Evolutionary conservation across 2,113 vertebrate species (phyloP).

Genomic region (Isichthys henryi): DNA sequence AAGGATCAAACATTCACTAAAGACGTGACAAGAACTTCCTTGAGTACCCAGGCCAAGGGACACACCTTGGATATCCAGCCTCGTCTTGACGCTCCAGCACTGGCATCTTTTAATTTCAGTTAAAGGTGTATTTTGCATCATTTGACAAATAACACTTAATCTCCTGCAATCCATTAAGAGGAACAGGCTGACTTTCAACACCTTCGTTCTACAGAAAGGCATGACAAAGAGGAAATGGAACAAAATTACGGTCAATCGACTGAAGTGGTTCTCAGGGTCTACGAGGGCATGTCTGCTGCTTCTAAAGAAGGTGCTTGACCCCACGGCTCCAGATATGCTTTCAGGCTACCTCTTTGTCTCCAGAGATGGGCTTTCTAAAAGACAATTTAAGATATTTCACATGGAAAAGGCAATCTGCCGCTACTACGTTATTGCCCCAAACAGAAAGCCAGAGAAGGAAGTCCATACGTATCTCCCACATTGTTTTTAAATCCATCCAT

Average conservation of each 20-base stretch:
- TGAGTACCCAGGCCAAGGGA: too few species aligned
- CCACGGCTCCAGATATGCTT: not conserved
- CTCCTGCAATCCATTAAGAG: constrained; percentile 6
- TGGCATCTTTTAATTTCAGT: not conserved
- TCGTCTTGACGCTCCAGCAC: not conserved
- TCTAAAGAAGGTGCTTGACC: not conserved
- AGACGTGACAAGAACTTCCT: too few species aligned
- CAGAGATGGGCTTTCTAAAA: not conserved
- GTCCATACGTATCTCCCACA: not conserved
- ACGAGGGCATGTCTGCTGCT: not conserved
- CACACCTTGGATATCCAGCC: not conserved
- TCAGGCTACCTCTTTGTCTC: not conserved
- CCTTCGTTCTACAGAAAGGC: not conserved
- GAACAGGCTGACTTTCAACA: not conserved
- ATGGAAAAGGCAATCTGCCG: not conserved
- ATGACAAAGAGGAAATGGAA: not conserved
- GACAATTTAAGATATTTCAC: not conserved
- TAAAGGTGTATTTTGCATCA: not conserved
- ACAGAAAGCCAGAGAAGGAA: not conserved
- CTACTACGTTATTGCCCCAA: not conserved
- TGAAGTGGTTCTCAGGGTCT: not conserved
- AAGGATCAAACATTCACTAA: not conserved
- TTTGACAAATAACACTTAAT: not conserved
- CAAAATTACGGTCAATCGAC: not conserved
- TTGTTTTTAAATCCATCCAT: not conserved